Percentiles rank a stretch among this genome's conserved stretches.
phyloP scores from a whole-genome alignment of 1,140 invertebrate genomes.

The Leptestheria dahalacensis region DNA sequence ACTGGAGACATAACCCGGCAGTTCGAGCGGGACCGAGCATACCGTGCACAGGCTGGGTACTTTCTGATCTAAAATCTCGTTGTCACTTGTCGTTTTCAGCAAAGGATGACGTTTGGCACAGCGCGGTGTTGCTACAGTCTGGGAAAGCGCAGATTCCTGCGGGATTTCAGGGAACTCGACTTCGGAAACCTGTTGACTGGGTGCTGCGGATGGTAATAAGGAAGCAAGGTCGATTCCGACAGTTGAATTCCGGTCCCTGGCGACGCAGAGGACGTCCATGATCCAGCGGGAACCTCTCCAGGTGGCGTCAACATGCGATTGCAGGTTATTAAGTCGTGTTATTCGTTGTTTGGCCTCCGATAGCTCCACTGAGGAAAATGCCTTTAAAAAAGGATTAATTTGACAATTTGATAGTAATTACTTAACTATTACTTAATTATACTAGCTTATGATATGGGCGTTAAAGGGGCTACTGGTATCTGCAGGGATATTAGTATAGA shows the following conservation, averaged over 20 bases:
- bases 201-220: constrained; percentile 5
- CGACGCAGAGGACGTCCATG: constrained; percentile 83
- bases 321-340: constrained; percentile 60
- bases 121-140: not conserved
- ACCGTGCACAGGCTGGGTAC: constrained; percentile 6
- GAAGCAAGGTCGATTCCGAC: constrained; percentile 25
- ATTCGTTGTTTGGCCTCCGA: constrained; percentile 68
- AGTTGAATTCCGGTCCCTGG: constrained; percentile 52
- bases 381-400: constrained; percentile 29
- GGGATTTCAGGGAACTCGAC: too few species aligned
- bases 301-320: constrained; percentile 58
- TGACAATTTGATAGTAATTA: not conserved
- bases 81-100: constrained; percentile 14
- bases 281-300: constrained; percentile 92
- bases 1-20: constrained; percentile 14
- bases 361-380: constrained; percentile 78
- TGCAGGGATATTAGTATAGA: not conserved
- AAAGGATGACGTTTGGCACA: not conserved
- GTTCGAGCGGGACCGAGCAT: constrained; percentile 13
- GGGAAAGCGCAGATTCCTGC: not conserved
- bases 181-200: too few species aligned
- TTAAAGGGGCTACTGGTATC: not conserved
- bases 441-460: not conserved
- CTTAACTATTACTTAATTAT: not conserved
- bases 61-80: constrained; percentile 2